These are phyloP conservation scores for Gnathonemus echidnorhynchus DNA, from an alignment of 2,113 vertebrate genomes.

Conservation along the genomic window DNA sequence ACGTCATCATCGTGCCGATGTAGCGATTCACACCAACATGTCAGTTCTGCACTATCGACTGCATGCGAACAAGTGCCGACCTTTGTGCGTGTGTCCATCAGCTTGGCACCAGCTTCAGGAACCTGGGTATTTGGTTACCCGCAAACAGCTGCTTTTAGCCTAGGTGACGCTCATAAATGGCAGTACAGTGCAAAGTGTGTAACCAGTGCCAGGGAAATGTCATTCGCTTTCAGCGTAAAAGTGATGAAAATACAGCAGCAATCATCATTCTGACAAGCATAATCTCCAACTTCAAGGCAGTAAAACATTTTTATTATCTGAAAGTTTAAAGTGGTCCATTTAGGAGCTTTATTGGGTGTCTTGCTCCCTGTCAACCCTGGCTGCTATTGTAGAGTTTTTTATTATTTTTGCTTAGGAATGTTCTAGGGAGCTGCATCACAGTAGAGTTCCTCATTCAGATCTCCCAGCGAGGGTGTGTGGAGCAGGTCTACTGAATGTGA, in stretches of 20 bases:
- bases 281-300: neutral
- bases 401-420: neutral
- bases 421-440: neutral
- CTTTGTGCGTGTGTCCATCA: neutral
- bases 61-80: neutral
- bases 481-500: neutral
- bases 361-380: neutral
- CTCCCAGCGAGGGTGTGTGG: neutral
- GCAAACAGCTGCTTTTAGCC: neutral
- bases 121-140: neutral
- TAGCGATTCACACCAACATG: neutral
- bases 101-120: neutral
- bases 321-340: neutral
- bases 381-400: neutral
- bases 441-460: neutral
- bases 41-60: neutral
- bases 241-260: neutral
- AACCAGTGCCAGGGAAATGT: neutral
- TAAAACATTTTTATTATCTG: neutral
- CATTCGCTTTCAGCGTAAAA: neutral
- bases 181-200: neutral
- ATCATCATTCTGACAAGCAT: neutral
- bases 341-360: neutral
- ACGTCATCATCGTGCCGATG: neutral
- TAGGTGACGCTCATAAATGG: neutral